Conservation (phyloP, 1,140 invertebrate species). For the Sarcophaga peregrina region DNA sequence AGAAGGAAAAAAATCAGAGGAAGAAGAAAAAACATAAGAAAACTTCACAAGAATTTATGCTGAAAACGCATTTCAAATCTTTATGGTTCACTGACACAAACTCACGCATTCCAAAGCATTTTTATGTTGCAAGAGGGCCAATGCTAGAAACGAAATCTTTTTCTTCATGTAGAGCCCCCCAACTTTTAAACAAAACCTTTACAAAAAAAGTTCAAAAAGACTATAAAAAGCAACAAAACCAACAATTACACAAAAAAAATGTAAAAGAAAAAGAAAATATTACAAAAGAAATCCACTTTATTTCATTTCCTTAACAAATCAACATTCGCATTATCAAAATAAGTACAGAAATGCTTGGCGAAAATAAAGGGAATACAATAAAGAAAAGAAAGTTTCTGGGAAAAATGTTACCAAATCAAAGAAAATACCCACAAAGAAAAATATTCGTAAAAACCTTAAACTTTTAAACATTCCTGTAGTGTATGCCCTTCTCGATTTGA, state of each 20-base stretch:
- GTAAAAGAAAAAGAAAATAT: background rate
- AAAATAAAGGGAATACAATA: background rate
- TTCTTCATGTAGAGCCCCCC: too few species aligned
- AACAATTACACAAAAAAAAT: too few species aligned
- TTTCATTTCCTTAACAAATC: conserved; percentile 27
- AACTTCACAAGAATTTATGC: background rate
- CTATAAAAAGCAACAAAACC: too few species aligned
- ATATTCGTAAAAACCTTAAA: too few species aligned
- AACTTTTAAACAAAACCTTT: background rate
- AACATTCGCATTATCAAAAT: conserved; percentile 16
- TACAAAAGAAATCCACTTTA: background rate
- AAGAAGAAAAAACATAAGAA: background rate
- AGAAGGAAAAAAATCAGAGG: too few species aligned
- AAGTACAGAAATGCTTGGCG: background rate
- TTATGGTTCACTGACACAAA: conserved; percentile 24
- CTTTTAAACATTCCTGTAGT: too few species aligned
- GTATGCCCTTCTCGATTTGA: too few species aligned
- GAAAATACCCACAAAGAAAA: background rate
- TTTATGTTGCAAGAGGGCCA: background rate
- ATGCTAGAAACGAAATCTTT: too few species aligned
- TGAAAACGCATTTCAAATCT: conserved; percentile 17
- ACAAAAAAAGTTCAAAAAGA: background rate
- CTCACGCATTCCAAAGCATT: background rate
- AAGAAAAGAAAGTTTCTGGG: background rate
- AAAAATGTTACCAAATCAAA: conserved; percentile 15